Conservation (phyloP, 2,888 invertebrate genomes). For the Tipula unca region DNA sequence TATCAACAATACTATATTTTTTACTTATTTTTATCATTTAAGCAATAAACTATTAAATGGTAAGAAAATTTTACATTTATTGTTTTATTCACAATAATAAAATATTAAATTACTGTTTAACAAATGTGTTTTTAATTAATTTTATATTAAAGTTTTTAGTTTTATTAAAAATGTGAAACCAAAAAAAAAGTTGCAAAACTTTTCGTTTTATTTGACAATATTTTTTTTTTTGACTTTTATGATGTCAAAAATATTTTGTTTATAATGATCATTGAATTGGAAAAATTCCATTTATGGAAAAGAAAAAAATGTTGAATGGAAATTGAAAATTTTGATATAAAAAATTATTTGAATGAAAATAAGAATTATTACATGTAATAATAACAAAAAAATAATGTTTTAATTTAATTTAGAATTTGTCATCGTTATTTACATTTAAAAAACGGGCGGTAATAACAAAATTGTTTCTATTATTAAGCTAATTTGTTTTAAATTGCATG, state of each 20-base stretch:
- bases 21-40: background rate
- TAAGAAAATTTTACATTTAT: background rate
- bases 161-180: background rate
- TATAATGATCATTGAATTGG: background rate
- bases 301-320: background rate
- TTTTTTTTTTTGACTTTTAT: background rate
- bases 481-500: background rate
- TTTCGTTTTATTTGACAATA: background rate
- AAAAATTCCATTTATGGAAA: conserved; percentile 9
- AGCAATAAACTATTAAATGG: background rate
- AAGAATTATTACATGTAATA: background rate
- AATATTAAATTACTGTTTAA: background rate
- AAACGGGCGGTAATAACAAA: conserved; percentile 14
- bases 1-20: background rate
- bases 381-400: background rate
- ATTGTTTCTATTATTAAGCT: background rate
- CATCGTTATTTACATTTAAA: conserved; percentile 2
- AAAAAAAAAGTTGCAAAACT: background rate
- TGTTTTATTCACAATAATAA: background rate
- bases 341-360: background rate
- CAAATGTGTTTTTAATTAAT: background rate
- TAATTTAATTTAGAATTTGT: conserved; percentile 8
- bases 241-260: background rate
- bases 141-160: background rate
- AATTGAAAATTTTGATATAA: background rate